A percentile compares a stretch with the other conserved stretches of the same genome.
These are phyloP conservation scores for Numenius arquata DNA, from an alignment of 2,113 vertebrate genomes.

Conservation along the genomic window DNA sequence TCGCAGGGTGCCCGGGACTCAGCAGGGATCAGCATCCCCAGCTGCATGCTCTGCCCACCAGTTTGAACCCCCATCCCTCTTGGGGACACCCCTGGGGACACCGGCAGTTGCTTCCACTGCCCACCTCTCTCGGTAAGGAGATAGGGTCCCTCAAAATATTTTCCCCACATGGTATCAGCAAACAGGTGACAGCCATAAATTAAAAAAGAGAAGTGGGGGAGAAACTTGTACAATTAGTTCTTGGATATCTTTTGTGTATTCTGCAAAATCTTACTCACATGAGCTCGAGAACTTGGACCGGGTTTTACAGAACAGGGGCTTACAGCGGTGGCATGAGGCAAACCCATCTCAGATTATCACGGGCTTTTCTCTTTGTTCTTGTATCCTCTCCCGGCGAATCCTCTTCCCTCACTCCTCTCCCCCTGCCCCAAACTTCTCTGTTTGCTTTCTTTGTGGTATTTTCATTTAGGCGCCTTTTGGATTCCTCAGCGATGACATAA, in stretches of 20 bases:
- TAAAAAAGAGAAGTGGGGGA: neutral
- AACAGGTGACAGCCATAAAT: neutral
- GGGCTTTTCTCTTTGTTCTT: neutral
- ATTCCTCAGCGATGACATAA: constrained; percentile 57
- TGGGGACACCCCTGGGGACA: neutral
- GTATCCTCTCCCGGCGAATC: neutral
- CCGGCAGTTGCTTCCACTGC: neutral
- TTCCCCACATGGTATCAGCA: neutral
- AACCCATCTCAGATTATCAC: neutral
- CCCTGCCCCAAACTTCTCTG: neutral
- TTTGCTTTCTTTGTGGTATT: constrained; percentile 16
- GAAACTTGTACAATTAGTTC: neutral
- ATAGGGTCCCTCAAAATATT: neutral
- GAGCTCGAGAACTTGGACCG: neutral
- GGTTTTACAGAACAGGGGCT: neutral
- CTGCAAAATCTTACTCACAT: neutral
- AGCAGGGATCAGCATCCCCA: neutral
- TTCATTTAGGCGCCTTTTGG: neutral
- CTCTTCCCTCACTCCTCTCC: neutral
- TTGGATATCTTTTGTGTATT: neutral
- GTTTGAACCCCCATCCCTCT: neutral
- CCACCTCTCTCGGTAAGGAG: fast-evolving
- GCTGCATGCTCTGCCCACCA: neutral
- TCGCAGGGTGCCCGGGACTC: neutral
- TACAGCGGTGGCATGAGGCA: neutral